phyloP scores from a whole-genome alignment of 2,888 invertebrate genomes.

The Copidosoma aretas region DNA sequence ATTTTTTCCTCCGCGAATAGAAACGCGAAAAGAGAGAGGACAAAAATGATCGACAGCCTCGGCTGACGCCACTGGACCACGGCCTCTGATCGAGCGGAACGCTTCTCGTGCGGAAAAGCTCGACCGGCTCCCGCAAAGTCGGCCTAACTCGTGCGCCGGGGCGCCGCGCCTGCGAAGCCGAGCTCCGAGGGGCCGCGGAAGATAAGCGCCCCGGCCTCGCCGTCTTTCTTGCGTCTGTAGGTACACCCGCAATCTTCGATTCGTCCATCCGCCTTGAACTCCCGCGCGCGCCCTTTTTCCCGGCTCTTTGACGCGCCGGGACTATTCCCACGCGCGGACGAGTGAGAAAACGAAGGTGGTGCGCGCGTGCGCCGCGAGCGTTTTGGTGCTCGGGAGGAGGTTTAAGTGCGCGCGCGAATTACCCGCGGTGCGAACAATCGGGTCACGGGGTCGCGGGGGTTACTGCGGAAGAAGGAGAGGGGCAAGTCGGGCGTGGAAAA shows the following conservation, averaged over 20 bases:
- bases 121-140: no score
- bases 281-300: slow-evolving; percentile 44
- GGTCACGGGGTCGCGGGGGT: slow-evolving; percentile 9
- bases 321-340: no score
- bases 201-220: slow-evolving; percentile 48
- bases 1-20: no score
- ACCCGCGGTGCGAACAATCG: slow-evolving; percentile 7
- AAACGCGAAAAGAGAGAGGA: no score
- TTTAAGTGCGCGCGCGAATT: slow-evolving; percentile 3
- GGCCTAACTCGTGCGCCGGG: neutral
- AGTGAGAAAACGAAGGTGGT: no score
- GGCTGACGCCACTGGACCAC: slow-evolving; percentile 27
- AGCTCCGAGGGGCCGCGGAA: slow-evolving; percentile 41
- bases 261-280: slow-evolving; percentile 52
- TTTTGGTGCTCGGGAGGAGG: neutral
- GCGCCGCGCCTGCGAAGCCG: slow-evolving; percentile 47
- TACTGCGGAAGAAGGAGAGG: slow-evolving; percentile 3
- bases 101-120: no score
- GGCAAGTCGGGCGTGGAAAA: neutral
- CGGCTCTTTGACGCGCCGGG: slow-evolving; percentile 9
- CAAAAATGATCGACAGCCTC: slow-evolving; percentile 20
- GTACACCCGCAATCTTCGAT: slow-evolving; percentile 48
- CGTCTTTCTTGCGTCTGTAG: slow-evolving; percentile 43
- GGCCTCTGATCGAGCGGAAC: slow-evolving; percentile 15
- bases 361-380: slow-evolving; percentile 16